Percentiles rank a stretch among this genome's conserved stretches.
phyloP scores from a whole-genome alignment of 2,797 vertebrate species.

The Acomys russatus region DNA sequence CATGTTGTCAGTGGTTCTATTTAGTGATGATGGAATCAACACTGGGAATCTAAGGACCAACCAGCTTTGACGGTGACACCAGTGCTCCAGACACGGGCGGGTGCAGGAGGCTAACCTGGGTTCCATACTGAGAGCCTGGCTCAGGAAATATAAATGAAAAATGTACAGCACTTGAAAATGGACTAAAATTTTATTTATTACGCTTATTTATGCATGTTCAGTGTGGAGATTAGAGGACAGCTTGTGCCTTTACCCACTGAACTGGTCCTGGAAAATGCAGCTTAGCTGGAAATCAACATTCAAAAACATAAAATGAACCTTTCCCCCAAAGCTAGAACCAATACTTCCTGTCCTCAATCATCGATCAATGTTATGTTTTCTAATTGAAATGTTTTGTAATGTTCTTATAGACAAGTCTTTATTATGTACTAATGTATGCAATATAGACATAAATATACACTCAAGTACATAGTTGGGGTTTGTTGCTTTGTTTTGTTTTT shows the following conservation, averaged over 20 bases:
- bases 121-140: background rate
- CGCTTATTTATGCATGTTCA: background rate
- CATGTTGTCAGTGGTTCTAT: slow-evolving; percentile 3
- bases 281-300: slow-evolving; percentile 18
- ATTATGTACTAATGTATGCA: background rate
- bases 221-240: background rate
- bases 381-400: background rate
- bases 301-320: background rate
- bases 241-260: background rate
- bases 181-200: background rate
- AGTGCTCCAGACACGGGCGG: background rate
- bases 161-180: background rate
- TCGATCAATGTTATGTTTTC: slow-evolving; percentile 20
- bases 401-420: background rate
- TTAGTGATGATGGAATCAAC: background rate
- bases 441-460: background rate
- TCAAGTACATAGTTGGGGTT: background rate
- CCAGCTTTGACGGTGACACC: background rate
- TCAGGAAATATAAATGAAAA: background rate
- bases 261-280: background rate
- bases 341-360: background rate
- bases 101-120: background rate
- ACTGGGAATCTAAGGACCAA: background rate
- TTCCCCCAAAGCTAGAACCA: background rate
- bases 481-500: background rate